Base-by-base conservation (phyloP, 2,888 invertebrate species). In the Reticulitermes lucifugus region DNA sequence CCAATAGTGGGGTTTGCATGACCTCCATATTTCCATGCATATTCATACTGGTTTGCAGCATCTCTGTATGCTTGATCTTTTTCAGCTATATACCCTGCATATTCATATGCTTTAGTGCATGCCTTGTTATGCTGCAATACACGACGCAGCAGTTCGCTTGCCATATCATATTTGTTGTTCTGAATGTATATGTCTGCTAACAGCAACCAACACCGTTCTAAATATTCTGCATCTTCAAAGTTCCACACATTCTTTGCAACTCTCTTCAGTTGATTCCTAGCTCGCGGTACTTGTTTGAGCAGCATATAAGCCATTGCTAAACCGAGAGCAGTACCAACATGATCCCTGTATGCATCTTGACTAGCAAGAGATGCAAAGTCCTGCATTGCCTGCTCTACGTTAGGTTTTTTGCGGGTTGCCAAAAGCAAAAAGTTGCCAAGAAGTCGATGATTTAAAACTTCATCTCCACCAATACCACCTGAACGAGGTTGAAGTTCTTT, bases 121-220 rank as follows among this genome's bases (percentile, higher is more conserved):
- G 98, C 97, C 88, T 96, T 96, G 89, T 98, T 97, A 89, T 97
- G 96, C 86, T 95, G 94, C 29, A 97, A 90, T 0, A 96, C 94
- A 88, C 95, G 94, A 35, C 94, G 93, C 25, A 99, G 92, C 46
- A 98, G 91, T 88, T 98, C 97, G 75, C 94, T 94, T 0, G 98
- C 98, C 83, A 97, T 94, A 86, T 98, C 98, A 89, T 94, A 93
- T 90, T 98, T 97, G 25, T 95, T 88, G 94, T 95, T 80, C 89
- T 96, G 95, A 83, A 96, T 93, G 89, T 97, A 98, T 88, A 96
- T 95, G 87, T 99, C 98, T 0, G 98, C 96, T n/a, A 99, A 92
- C 79, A 99, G 92, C 12, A 99, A 90, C 99, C 99, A 99, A 90
- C 98, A 97, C 86, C 97, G 94, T 91, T 99, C 99, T 86, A 99